Base-by-base conservation (phyloP, 2,888 invertebrate genomes). In the Xestia ashworthii region DNA sequence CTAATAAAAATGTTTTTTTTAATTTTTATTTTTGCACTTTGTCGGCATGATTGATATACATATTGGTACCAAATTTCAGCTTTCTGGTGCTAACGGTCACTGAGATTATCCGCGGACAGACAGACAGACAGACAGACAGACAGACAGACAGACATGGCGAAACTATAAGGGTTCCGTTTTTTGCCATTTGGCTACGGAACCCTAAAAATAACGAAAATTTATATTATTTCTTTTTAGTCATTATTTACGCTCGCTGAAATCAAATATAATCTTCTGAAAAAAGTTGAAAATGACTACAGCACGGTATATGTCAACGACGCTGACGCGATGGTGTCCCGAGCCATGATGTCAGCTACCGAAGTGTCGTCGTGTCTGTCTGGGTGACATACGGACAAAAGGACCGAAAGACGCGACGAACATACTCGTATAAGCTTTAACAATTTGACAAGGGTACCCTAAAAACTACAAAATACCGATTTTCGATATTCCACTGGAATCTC, bases 401-500 rank as follows among this genome's bases (percentile, higher is more conserved):
- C 38, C 50, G 9, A 53, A 44, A 11, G 44, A 11, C 44, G 44
- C 19, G 62, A 5, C 4, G 22, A 64, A 38, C 38, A 22, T n/a
- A n/a, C n/a, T n/a, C n/a, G n/a, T n/a, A 64, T 41, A n/a, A 22
- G 12, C 44, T 65, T 22, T 16, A 44, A 4, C 16, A 8, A 25
- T 44, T 44, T 65, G 14, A 16, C n/a, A 3, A 14, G 4, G n/a
- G 16, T 16, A 65, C 44, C n/a, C n/a, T 65, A 16, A 65, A 41
- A 44, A 44, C 44, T 14, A 44, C 14, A 44, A 65, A 65, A 44
- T n/a, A 44, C 44, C 44, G 65, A 65, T 79, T 50, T 65, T 9
- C n/a, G 16, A 41, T 41, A 32, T 66, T 53, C 2, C 25, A 12
- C 12, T 58, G n/a, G n/a, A 53, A 66, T 71, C 44, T 48, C 25